Base-by-base conservation (phyloP, 2,888 invertebrate genomes). In the Myathropa florea region DNA sequence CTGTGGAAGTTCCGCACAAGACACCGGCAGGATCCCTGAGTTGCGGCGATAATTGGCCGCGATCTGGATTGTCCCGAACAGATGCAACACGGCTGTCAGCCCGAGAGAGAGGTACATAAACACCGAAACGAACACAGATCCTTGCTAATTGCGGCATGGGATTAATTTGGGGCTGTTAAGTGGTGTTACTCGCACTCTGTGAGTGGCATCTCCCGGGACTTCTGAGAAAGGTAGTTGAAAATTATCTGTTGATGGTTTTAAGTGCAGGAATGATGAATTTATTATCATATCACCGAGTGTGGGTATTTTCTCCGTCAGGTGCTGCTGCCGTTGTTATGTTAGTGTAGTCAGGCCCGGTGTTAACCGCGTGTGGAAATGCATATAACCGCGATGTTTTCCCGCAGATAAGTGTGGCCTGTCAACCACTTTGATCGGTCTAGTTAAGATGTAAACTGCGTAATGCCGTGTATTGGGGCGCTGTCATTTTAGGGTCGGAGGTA, bases 201-300 rank as follows among this genome's bases (percentile, higher is more conserved):
- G 59, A 82, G 70, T 78, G 73, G 75, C 68, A 76, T 75, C 70
- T 65, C 78, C 18, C 18, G 55, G 46, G 73, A 83, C 86, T 86
- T 86, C 86, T 78, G 79, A 86, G 86, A 86, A 86, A 83, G 78
- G 79, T 86, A 86, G 86, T 86, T 86, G 82, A 76, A 83, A 86
- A 86, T 86, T 86, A 83, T 86, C 83, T 86, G 86, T 86, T 86
- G 86, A 86, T 79, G 86, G 86, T 86, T 83, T 86, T 83, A 86
- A 86, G 86, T 86, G 82, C 78, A 67, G 78, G 78, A 83, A 86
- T 86, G 86, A 86, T 86, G 86, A 86, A 86, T 86, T 86, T 86
- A 86, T 86, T 83, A 86, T 83, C 70, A 71, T 36, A 79, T 83
- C 83, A 83, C 70, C 12, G 61, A 79, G 86, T 79, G 79, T 77